A percentile compares a stretch with the other conserved stretches of the same genome.
These are phyloP conservation scores for Atrichornis clamosus DNA, from an alignment of 2,113 vertebrate species.

Conservation along the genomic window DNA sequence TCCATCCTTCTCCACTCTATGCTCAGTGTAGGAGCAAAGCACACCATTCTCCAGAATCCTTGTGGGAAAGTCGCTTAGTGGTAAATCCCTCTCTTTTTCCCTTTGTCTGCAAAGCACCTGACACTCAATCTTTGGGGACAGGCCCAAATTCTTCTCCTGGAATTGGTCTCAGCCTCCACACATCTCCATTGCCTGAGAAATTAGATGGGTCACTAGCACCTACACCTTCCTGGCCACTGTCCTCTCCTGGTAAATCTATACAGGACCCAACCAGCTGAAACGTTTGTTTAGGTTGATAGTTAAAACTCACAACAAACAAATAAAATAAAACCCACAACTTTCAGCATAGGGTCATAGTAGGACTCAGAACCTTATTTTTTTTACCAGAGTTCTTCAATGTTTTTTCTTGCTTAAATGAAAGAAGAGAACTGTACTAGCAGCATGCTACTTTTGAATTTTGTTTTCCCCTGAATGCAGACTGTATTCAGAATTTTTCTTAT, in stretches of 20 bases:
- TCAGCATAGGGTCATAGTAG: background rate
- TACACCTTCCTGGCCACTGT: background rate
- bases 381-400: background rate
- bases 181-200: background rate
- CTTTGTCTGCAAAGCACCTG: background rate
- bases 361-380: background rate
- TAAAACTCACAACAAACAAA: background rate
- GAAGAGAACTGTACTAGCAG: background rate
- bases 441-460: background rate
- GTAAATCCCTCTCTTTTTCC: background rate
- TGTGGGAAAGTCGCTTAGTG: background rate
- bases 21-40: background rate
- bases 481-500: slow-evolving; percentile 23
- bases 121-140: background rate
- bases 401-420: background rate
- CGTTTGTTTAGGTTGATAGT: background rate
- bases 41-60: background rate
- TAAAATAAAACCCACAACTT: background rate
- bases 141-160: background rate
- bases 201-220: background rate
- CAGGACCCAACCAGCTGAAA: background rate
- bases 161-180: background rate
- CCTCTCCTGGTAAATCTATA: background rate
- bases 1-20: background rate
- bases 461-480: background rate